Evolutionary conservation across 2,888 invertebrate species (phyloP), one percentile per base, ranked within the genome.

Genomic region (Tachina lurida): DNA sequence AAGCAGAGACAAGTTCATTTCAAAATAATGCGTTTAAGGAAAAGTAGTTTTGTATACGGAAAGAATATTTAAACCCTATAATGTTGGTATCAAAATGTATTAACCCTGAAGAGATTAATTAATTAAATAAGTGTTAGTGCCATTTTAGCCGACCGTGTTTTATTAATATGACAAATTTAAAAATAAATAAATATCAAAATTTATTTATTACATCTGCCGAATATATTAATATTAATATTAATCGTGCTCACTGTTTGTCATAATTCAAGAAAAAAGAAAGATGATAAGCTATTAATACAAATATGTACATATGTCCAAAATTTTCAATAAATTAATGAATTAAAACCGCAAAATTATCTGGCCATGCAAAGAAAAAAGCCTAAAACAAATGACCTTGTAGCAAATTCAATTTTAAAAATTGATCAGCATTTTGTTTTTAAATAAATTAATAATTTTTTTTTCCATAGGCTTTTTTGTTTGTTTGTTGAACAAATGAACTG

Each of bases 331-430:
- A 31, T 31, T 5, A 31, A 31, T 31, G 19, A 70, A 54, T 3
- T 56, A 22, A 41, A 65, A 65, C 76, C 54, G 15, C 65, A 76
- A 65, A 76, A 45, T 54, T 71, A 43, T 22, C 49, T 41, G n/a
- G 0, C 39, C 4, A 17, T 54, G 13, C 31, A 39, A 4, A 22
- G 7, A n/a, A 49, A 39, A 10, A 9, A 22, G 2, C 31, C 7
- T 5, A 15, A 65, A 17, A 45, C 45, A 3, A 17, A 75, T 54
- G 63, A 54, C 54, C 63, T 75, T 75, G 63, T 63, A 22, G 65
- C 52, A 54, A 63, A 74, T 74, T 74, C 41, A 74, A 63, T 63
- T 60, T 54, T 15, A n/a, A 63, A 63, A 73, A 43, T 74, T 54
- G 43, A 75, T n/a, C 52, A 63, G 22, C 52, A 65, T 22, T 75